Percentiles rank a stretch among this genome's conserved stretches.
phyloP scores from a whole-genome alignment of 2,797 vertebrate genomes.

The Falco naumanni region DNA sequence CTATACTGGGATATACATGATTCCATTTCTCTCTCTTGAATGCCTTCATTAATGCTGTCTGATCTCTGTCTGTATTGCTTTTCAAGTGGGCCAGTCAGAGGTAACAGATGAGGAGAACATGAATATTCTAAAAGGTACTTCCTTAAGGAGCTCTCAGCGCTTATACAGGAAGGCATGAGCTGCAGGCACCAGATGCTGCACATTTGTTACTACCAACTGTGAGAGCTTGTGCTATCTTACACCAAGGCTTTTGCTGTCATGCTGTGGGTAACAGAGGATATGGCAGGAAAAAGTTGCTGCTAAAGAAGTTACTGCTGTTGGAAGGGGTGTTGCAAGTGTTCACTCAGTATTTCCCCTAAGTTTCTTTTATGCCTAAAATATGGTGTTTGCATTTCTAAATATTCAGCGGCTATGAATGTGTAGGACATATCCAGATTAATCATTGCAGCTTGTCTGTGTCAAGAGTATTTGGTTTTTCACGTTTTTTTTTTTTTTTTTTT shows the following conservation, averaged over 20 bases:
- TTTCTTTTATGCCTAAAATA: not conserved
- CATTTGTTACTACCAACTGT: not conserved
- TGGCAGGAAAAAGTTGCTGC: not conserved
- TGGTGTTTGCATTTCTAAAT: not conserved
- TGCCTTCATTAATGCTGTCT: not conserved
- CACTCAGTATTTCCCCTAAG: not conserved
- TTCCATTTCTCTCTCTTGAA: not conserved
- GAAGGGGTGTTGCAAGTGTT: not conserved
- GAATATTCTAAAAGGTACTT: constrained; percentile 1
- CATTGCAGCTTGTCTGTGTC: not conserved
- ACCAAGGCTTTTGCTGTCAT: not conserved
- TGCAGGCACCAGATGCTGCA: not conserved
- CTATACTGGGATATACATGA: not conserved
- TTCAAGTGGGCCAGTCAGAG: not conserved
- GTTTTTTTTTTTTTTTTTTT: no score
- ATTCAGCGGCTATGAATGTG: not conserved
- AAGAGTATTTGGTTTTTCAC: no score
- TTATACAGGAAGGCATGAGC: not conserved
- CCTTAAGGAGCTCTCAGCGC: not conserved
- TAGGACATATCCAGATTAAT: not conserved
- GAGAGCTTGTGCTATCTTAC: not conserved
- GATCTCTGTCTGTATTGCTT: not conserved
- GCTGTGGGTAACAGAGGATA: not conserved
- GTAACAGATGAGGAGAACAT: not conserved
- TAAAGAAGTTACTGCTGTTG: not conserved